Evolutionary conservation across 1,140 invertebrate species (phyloP).

Genomic region (Cotesia glomerata): DNA sequence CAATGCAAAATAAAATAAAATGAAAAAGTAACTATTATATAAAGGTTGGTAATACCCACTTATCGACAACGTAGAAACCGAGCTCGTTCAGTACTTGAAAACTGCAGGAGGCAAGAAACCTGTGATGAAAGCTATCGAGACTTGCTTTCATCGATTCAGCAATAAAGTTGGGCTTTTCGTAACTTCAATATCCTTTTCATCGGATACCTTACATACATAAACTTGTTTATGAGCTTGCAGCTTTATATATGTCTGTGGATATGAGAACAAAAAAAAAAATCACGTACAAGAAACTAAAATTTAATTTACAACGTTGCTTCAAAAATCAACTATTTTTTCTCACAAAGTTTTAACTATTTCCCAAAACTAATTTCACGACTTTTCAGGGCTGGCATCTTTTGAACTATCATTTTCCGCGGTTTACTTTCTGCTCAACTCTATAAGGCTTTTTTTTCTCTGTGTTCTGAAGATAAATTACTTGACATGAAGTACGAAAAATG

Average conservation of each 20-base stretch:
- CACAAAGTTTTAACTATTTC: no score
- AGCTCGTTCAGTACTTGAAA: slow-evolving; percentile 4
- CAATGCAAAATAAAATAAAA: not conserved
- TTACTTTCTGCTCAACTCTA: no score
- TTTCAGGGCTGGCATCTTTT: no score
- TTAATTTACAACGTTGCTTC: not conserved
- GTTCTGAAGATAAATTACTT: no score
- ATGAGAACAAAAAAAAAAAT: not conserved
- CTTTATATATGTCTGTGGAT: no score
- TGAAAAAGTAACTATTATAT: not conserved
- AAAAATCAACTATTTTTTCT: no score
- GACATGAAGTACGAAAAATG: no score
- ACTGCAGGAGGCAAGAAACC: slow-evolving; percentile 21
- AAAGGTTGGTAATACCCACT: not conserved
- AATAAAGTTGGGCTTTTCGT: not conserved
- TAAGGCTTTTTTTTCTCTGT: no score
- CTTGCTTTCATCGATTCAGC: slow-evolving; percentile 15
- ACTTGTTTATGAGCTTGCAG: no score
- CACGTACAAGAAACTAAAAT: not conserved
- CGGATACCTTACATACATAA: not conserved
- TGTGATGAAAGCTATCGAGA: slow-evolving; percentile 28
- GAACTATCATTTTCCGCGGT: no score
- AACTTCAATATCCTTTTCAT: not conserved
- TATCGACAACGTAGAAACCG: not conserved
- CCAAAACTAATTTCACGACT: no score